Evolutionary conservation across 2,113 vertebrate species (phyloP), one percentile per base, ranked within the genome.

Genomic region (Lophochroa leadbeateri): DNA sequence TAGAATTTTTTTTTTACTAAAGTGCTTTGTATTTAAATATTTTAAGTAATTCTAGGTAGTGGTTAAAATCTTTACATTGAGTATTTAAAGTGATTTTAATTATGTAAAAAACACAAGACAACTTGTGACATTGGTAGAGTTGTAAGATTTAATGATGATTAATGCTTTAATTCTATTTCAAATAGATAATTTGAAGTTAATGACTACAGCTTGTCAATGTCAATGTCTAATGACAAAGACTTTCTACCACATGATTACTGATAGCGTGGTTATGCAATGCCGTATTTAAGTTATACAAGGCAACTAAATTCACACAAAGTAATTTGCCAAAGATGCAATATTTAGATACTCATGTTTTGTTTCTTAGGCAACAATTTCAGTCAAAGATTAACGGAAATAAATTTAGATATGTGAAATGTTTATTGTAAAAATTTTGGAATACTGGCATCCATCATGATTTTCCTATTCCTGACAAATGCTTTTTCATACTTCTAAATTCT

Each of bases 341-440:
- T 67, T 75, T 92, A 83, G 96, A 85, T 31, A 91, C 65, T 93
- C 52, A 28, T 91, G 33, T 95, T 97, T 97, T 94, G 92, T 97
- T 98, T 88, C 97, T 96, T 84, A 87, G 94, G 74, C 85, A 97
- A 97, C 83, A 82, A 84, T 76, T 91, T 55, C 50, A 84, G 94
- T 86, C 57, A 29, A 88, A 74, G 67, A 84, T 91, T 88, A 76
- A 82, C 9, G 88, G 71, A 78, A 96, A 57, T 86, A 69, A 86
- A 52, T 93, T 76, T 86, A 82, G 82, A 82, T 92, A 58, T 86
- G 46, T 71, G 88, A 96, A 97, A 83, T 53, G 70, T 96, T 97
- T 94, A 57, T 81, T 72, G 76, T 58, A 77, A 64, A 93, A 95
- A 23, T n/a, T 82, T 68, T 82, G 75, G 64, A 96, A 93, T 96